Evolutionary conservation across 2,113 vertebrate species (phyloP).

Genomic region (Gymnorhina tibicen): DNA sequence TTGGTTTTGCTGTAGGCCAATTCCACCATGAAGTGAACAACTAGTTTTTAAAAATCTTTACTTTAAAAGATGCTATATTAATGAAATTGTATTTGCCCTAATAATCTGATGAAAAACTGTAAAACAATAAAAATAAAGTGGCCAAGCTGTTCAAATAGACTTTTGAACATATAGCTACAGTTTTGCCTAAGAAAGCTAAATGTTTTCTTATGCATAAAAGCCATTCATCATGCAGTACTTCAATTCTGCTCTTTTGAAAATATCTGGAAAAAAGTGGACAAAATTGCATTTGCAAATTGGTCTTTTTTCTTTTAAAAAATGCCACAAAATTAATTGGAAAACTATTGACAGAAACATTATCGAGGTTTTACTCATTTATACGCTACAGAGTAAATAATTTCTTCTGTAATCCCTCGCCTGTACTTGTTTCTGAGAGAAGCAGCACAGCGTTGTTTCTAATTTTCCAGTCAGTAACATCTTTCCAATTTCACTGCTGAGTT

Average conservation of each 20-base stretch:
- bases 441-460: background rate
- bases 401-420: background rate
- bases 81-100: background rate
- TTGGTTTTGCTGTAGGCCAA: background rate
- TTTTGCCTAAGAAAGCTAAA: background rate
- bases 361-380: background rate
- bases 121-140: background rate
- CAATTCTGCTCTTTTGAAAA: background rate
- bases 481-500: background rate
- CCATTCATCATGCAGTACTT: background rate
- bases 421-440: background rate
- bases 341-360: background rate
- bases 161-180: background rate
- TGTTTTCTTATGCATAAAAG: background rate
- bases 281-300: background rate
- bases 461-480: background rate
- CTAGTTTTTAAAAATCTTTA: background rate
- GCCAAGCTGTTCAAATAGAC: background rate
- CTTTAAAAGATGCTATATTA: background rate
- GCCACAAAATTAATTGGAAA: background rate
- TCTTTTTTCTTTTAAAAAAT: background rate
- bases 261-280: background rate
- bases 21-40: background rate
- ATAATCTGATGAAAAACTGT: background rate
- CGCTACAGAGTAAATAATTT: background rate